phyloP scores from a whole-genome alignment of 2,888 invertebrate species.

The Hyalella azteca region DNA sequence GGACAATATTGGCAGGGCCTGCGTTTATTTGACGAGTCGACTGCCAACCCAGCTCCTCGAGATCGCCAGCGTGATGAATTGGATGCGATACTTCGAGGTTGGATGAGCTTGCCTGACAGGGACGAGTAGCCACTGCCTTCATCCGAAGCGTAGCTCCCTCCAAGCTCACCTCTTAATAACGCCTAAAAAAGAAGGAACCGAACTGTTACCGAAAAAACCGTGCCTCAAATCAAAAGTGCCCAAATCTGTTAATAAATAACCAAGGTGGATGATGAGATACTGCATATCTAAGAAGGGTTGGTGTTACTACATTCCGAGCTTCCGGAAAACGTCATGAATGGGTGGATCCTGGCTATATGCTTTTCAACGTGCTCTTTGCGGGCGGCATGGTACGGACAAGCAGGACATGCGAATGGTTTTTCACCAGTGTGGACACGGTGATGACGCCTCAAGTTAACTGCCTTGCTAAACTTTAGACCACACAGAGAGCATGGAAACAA shows the following conservation, averaged over 20 bases:
- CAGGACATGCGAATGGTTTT: slow-evolving; percentile 39
- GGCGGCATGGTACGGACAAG: slow-evolving; percentile 50
- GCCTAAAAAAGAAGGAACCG: slow-evolving; percentile 32
- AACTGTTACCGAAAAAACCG: slow-evolving; percentile 14
- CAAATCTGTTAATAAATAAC: neutral
- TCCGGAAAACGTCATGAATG: slow-evolving; percentile 16
- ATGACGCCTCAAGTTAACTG: slow-evolving; percentile 49
- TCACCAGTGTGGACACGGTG: slow-evolving; percentile 28
- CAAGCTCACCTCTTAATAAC: neutral
- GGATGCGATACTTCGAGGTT: neutral
- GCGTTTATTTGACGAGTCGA: slow-evolving; percentile 34
- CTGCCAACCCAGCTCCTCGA: neutral
- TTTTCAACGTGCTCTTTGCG: slow-evolving; percentile 50
- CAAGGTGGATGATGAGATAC: neutral
- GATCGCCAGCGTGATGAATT: neutral
- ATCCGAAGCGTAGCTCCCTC: neutral
- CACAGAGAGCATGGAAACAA: neutral
- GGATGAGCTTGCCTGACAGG: neutral
- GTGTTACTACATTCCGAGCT: neutral
- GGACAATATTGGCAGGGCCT: slow-evolving; percentile 45
- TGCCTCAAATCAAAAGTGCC: neutral
- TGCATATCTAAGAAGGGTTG: neutral
- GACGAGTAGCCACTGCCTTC: neutral
- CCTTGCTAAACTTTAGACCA: slow-evolving; percentile 46
- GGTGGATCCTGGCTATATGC: slow-evolving; percentile 46